phyloP scores from a whole-genome alignment of 2,888 invertebrate genomes.

The Onchidella celtica region DNA sequence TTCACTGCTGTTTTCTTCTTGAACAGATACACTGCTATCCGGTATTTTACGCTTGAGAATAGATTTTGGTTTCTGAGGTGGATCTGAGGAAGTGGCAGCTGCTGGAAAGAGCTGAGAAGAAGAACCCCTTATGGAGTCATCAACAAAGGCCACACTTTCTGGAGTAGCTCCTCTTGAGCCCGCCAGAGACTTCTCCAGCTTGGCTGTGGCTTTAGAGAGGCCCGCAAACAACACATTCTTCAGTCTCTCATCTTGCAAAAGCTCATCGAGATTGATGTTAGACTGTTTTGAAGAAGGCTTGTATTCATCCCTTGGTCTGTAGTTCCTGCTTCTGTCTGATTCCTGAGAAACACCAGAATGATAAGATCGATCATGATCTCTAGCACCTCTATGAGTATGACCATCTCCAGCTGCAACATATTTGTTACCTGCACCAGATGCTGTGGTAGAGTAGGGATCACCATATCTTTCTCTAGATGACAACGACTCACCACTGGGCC shows the following conservation, averaged over 20 bases:
- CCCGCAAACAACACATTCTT: conserved; percentile 50
- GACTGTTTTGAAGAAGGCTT: background rate
- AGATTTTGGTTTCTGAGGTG: conserved; percentile 25
- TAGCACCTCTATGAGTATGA: background rate
- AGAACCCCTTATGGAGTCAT: background rate
- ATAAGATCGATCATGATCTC: background rate
- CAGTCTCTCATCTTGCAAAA: conserved; percentile 46
- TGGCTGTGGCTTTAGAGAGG: conserved; percentile 47
- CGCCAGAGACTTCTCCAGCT: conserved; percentile 40
- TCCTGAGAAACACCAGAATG: background rate
- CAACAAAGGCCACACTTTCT: conserved; percentile 6
- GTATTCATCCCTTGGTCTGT: background rate
- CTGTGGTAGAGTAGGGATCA: background rate
- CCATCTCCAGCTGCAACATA: background rate
- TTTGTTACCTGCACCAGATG: background rate
- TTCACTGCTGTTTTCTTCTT: background rate
- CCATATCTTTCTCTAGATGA: background rate
- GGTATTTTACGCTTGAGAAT: conserved; percentile 38
- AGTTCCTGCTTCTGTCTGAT: background rate
- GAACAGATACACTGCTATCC: background rate
- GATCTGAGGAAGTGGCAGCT: background rate
- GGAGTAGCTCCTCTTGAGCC: background rate
- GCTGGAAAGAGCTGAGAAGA: conserved; percentile 4
- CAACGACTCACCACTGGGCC: background rate
- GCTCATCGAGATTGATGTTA: conserved; percentile 26